Evolutionary conservation across 1,140 invertebrate species (phyloP).

Genomic region (Drosophila subpulchrella): DNA sequence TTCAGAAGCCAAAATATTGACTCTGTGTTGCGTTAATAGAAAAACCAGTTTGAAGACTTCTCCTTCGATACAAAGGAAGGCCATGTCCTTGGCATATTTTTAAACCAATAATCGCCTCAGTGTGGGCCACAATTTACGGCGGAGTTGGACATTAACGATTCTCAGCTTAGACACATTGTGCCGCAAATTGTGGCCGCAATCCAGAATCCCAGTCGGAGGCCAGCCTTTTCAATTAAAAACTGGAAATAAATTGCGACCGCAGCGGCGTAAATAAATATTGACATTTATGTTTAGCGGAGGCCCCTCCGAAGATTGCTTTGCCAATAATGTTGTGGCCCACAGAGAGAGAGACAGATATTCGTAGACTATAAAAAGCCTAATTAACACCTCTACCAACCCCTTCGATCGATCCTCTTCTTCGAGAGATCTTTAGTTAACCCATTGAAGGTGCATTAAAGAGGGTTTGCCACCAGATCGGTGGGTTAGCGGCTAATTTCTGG

Average conservation of each 20-base stretch:
- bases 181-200: slow-evolving; percentile 39
- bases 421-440: slow-evolving; percentile 5
- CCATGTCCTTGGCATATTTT: slow-evolving; percentile 28
- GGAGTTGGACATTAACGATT: slow-evolving; percentile 63
- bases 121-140: slow-evolving; percentile 55
- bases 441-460: slow-evolving; percentile 61
- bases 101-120: slow-evolving; percentile 12
- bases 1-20: background rate
- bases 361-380: slow-evolving; percentile 69
- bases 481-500: slow-evolving; percentile 69
- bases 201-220: slow-evolving; percentile 33
- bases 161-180: slow-evolving; percentile 59
- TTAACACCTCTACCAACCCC: slow-evolving; percentile 61
- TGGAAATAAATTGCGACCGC: slow-evolving; percentile 51
- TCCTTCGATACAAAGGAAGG: background rate
- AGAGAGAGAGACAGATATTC: slow-evolving; percentile 2
- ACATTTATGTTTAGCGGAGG: slow-evolving; percentile 65
- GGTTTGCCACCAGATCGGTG: slow-evolving; percentile 32
- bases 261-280: slow-evolving; percentile 68
- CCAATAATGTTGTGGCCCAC: slow-evolving; percentile 50
- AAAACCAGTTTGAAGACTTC: slow-evolving; percentile 4
- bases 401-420: background rate
- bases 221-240: slow-evolving; percentile 67
- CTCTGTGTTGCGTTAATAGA: background rate
- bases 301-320: slow-evolving; percentile 29